These are phyloP conservation scores for Columbina picui DNA, from an alignment of 2,113 vertebrate genomes.

Conservation along the genomic window DNA sequence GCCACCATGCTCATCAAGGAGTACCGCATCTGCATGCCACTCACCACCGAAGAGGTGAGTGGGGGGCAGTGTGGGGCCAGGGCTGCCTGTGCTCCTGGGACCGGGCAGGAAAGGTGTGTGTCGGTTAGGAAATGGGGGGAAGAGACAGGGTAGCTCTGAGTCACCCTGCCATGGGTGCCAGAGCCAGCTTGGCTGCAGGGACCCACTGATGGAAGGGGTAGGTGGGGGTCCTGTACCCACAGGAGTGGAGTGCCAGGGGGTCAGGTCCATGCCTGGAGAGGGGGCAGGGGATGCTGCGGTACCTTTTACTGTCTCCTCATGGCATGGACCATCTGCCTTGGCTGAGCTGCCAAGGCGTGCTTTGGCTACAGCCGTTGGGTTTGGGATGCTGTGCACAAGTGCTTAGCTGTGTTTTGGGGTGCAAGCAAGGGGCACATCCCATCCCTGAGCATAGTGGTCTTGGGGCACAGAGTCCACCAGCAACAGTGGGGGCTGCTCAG, in stretches of 20 bases:
- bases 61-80: background rate
- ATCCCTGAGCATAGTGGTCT: background rate
- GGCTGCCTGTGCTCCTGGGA: background rate
- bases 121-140: fast-evolving
- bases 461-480: fast-evolving
- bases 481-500: background rate
- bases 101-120: no score
- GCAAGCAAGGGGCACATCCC: background rate
- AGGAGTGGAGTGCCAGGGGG: background rate
- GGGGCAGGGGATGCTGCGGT: fast-evolving
- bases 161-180: background rate
- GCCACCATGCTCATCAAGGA: slow-evolving; percentile 89
- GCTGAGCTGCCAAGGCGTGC: fast-evolving
- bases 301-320: background rate
- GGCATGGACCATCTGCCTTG: background rate
- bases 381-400: fast-evolving
- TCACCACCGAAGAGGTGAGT: slow-evolving; percentile 92
- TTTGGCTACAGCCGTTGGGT: fast-evolving
- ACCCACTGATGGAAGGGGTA: fast-evolving
- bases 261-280: fast-evolving
- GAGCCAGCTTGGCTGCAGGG: background rate
- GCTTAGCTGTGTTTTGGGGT: background rate
- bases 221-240: background rate
- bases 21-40: slow-evolving; percentile 93
- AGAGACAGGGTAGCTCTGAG: background rate